Conservation (phyloP, 2,888 invertebrate genomes). For the Hipparchia sbordonii region DNA sequence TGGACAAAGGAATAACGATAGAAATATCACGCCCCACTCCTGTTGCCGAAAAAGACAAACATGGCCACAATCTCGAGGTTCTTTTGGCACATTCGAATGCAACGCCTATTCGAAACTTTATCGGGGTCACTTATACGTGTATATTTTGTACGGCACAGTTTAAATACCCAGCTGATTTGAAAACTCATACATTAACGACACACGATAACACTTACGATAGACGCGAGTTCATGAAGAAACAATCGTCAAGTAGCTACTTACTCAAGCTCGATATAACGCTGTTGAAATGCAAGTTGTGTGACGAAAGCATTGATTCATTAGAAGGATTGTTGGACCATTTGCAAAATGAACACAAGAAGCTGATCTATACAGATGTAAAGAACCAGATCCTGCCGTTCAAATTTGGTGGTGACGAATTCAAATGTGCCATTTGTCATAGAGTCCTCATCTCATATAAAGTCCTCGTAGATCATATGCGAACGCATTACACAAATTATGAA, state of each 20-base stretch:
- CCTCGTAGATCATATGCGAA: constrained; percentile 54
- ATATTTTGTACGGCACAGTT: constrained; percentile 11
- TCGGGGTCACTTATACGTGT: constrained; percentile 1
- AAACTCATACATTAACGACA: constrained; percentile 8
- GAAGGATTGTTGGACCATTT: constrained; percentile 12
- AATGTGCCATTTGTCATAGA: constrained; percentile 42
- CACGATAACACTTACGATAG: constrained; percentile 4
- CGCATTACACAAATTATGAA: constrained; percentile 53
- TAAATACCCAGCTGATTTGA: constrained; percentile 2
- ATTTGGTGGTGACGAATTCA: constrained; percentile 44
- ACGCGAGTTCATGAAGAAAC: constrained; percentile 9
- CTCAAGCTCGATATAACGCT: constrained; percentile 15
- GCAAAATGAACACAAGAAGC: constrained; percentile 5
- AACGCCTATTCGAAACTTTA: constrained; percentile 4
- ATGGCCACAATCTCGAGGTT: constrained; percentile 10
- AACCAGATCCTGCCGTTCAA: constrained; percentile 46
- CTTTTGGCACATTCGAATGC: neutral
- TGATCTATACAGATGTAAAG: constrained; percentile 5
- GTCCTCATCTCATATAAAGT: constrained; percentile 43
- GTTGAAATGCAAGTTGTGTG: constrained; percentile 11
- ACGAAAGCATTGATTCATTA: neutral
- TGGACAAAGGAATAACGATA: neutral
- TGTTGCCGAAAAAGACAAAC: constrained; percentile 1
- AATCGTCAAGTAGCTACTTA: neutral
- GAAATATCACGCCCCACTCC: neutral